phyloP scores from a whole-genome alignment of 2,888 invertebrate species.

The Apamea epomidion region DNA sequence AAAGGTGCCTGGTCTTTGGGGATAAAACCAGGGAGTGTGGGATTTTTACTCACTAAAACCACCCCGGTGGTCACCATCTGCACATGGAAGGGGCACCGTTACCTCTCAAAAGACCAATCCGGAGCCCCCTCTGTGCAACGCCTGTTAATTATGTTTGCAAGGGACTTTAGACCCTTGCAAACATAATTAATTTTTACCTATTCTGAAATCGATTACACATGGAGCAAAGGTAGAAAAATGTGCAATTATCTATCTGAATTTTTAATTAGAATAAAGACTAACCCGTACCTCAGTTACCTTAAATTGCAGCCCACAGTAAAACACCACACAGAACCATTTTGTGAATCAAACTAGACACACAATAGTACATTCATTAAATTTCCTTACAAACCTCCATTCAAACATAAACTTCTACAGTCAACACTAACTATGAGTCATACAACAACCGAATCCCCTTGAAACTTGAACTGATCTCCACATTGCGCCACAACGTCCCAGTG shows the following conservation, averaged over 20 bases:
- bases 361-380: constrained; percentile 7
- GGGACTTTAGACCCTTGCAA: not conserved
- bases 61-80: too few species aligned
- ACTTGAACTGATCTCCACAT: constrained; percentile 31
- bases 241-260: not conserved
- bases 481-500: constrained; percentile 54
- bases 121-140: too few species aligned
- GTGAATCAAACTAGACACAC: not conserved
- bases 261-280: not conserved
- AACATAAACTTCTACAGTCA: not conserved
- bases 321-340: not conserved
- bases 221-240: not conserved
- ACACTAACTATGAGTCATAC: constrained; percentile 13
- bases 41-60: too few species aligned
- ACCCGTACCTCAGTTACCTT: not conserved
- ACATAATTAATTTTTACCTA: too few species aligned
- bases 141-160: not conserved
- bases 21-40: too few species aligned
- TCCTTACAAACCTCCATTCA: constrained; percentile 25
- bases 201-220: not conserved
- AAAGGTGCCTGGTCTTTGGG: too few species aligned
- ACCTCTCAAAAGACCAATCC: too few species aligned
- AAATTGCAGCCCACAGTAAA: not conserved
- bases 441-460: constrained; percentile 22
- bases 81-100: too few species aligned